phyloP scores from a whole-genome alignment of 2,113 vertebrate species.

The Hylia prasina region DNA sequence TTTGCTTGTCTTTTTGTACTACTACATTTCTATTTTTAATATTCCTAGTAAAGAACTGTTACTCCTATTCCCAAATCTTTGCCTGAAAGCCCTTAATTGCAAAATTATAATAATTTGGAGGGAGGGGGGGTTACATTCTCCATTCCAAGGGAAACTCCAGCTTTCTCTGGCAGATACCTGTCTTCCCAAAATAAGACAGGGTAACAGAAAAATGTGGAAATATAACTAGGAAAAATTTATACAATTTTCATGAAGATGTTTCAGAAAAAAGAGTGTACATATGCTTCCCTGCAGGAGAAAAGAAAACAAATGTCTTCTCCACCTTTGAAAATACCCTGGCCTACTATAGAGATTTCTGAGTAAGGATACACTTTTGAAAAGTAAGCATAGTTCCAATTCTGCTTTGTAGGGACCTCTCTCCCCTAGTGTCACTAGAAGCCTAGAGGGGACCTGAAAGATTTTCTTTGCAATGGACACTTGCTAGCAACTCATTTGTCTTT shows the following conservation, averaged over 20 bases:
- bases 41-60: no score
- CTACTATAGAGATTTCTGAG: neutral
- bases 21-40: no score
- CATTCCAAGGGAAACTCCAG: no score
- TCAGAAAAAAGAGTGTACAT: neutral
- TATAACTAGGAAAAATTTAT: neutral
- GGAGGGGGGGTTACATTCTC: no score
- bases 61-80: no score
- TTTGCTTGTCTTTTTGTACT: no score
- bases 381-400: neutral
- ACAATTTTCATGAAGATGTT: neutral
- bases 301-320: neutral
- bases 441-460: neutral
- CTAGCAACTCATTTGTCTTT: rapidly evolving
- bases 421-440: neutral
- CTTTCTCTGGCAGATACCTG: no score
- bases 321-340: neutral
- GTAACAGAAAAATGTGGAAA: neutral
- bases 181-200: no score
- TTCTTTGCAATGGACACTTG: neutral
- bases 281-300: neutral
- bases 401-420: neutral
- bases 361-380: neutral
- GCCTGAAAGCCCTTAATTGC: no score
- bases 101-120: no score